These are phyloP conservation scores for Pterois miles DNA, from an alignment of 2,797 vertebrate species.

Conservation along the genomic window DNA sequence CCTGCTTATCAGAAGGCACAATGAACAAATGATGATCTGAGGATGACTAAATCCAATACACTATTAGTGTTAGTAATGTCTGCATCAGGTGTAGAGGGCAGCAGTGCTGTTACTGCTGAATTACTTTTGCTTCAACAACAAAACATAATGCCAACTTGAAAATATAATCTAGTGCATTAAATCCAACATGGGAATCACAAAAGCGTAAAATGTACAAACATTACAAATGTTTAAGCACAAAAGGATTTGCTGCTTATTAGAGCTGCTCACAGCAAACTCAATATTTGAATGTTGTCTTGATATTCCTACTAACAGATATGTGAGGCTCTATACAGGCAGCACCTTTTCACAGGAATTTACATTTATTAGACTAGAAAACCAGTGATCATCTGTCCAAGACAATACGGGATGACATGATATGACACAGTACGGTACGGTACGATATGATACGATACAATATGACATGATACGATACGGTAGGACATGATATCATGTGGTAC, in stretches of 20 bases:
- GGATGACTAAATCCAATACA: not conserved
- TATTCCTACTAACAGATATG: not conserved
- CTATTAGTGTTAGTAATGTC: not conserved
- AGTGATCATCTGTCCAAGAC: not conserved
- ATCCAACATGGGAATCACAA: not conserved
- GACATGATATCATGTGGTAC: too few relatives aligned
- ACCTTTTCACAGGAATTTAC: not conserved
- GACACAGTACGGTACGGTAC: too few relatives aligned
- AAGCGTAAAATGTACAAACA: too few relatives aligned
- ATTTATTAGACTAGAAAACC: not conserved
- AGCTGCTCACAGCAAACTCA: not conserved
- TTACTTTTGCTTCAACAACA: not conserved
- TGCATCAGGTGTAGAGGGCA: not conserved
- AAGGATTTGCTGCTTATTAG: not conserved
- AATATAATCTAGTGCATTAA: not conserved
- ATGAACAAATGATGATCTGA: not conserved
- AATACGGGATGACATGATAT: too few relatives aligned
- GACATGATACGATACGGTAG: too few relatives aligned
- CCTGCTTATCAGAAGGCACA: conserved; percentile 14
- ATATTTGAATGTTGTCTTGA: not conserved
- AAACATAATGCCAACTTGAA: not conserved
- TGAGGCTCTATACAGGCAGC: not conserved
- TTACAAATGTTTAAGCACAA: not conserved
- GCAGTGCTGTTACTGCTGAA: not conserved
- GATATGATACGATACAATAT: too few relatives aligned